Evolutionary conservation across 2,797 vertebrate genomes (phyloP), one percentile per base, ranked within the genome.

Genomic region (Clarias pachynema): DNA sequence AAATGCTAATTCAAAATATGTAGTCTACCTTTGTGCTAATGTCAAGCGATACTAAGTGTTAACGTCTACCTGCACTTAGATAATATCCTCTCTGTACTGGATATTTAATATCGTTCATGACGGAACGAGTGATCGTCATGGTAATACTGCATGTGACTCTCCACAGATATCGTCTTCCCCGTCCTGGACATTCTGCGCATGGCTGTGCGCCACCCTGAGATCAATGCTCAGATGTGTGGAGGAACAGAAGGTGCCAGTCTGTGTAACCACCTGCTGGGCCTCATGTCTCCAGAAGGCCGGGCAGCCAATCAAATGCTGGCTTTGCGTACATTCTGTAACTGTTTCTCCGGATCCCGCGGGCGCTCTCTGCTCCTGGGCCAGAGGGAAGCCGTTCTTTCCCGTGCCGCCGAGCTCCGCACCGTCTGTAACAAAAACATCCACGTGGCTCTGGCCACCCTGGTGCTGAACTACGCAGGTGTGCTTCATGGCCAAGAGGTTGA

Each of bases 321-420:
- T 7, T 96, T 99, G 89, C 96, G 98, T 95, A 97, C 96, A 91
- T 95, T 99, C 88, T 99, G 97, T 93, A 99, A 99, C 96, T 98
- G 97, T 93, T 99, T 99, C 89, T 93, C 93, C 26, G 96, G 94
- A 88, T 92, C 94, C 63, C 92, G 95, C 31, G 97, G 98, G 65
- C 94, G 96, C 81, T 94, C 94, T 79, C 96, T 99, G 15, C 96
- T 99, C 92, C 94, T 99, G 95, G 93, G 95, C 56, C 97, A 97
- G 91, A 97, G 97, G 5, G 98, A 98, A 90, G 91, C 95, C 0
- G 94, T 99, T 83, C 94, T 99, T 85, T 95, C 96, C 4, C 96
- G 93, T 85, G 97, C 97, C 63, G 93, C 96, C 83, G 97, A 99
- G 94, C 95, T 97, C 53, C 96, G 95, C 89, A 86, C 92, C 0